Evolutionary conservation across 2,888 invertebrate genomes (phyloP).

Genomic region (Alentia gelatinosa): DNA sequence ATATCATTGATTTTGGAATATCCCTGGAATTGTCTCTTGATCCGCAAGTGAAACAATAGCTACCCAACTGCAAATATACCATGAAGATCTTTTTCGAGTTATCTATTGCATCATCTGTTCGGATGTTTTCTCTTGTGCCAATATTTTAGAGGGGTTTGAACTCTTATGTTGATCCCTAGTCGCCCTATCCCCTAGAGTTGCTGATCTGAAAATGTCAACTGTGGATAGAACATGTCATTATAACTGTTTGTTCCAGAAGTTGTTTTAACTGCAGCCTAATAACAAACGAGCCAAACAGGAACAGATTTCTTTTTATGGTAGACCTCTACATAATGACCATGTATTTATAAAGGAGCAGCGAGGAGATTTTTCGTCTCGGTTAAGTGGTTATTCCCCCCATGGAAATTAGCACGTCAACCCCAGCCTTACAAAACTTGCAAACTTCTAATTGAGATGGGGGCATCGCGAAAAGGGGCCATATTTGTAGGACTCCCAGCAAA

Average conservation of each 20-base stretch:
- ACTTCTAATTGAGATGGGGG: slow-evolving; percentile 34
- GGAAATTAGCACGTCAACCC: slow-evolving; percentile 37
- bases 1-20: no score
- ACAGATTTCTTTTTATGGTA: neutral
- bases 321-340: slow-evolving; percentile 1
- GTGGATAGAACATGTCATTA: neutral
- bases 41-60: no score
- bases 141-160: no score
- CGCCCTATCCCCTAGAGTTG: neutral
- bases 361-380: neutral
- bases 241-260: neutral
- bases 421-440: slow-evolving; percentile 32
- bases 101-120: no score
- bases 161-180: no score
- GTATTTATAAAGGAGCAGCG: neutral
- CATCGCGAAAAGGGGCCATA: no score
- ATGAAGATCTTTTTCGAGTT: no score
- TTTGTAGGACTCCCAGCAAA: no score
- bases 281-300: neutral
- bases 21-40: no score
- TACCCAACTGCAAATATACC: no score
- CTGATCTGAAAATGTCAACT: slow-evolving; percentile 2
- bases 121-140: no score
- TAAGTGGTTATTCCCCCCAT: neutral
- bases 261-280: neutral